Evolutionary conservation across 2,888 invertebrate genomes (phyloP), one percentile per base, ranked within the genome.

Genomic region (Cetonia aurata): DNA sequence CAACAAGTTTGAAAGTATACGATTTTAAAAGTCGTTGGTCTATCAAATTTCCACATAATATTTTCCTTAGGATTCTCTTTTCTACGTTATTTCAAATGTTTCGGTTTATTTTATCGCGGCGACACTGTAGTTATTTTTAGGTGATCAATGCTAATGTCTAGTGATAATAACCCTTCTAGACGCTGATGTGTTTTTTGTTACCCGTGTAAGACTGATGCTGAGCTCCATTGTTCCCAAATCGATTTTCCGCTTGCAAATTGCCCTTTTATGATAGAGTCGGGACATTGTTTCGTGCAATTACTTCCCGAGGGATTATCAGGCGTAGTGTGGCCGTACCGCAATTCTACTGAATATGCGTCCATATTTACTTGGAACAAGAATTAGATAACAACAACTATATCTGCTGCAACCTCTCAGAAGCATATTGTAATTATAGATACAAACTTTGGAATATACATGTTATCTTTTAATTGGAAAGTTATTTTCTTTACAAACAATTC

Each of bases 171-270:
- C 8, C 37, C 10, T 1, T 37, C 37, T 8, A 37, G 37, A 37
- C 8, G 37, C 10, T 9, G 9, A 37, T 37, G 10, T 10, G 37
- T 37, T 37, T 37, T 37, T 37, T 37, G 37, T 37, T 37, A 37
- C 37, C 37, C 37, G 10, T 50, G 62, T 52, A 50, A 50, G 50
- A 50, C 62, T 41, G 37, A 50, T 50, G 37, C 41, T 10, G 25
- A 65, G 19, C 33, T 33, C 41, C 41, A 50, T 65, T 65, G 52
- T 65, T 52, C 50, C 33, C 50, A 62, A 62, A 62, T 65, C 37
- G 41, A 65, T 52, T 65, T 48, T 50, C 37, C 62, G 15, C 10
- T 19, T 15, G 50, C 6, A 50, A 65, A 50, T 50, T 65, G 50
- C 62, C 41, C 41, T 52, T 65, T 65, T 65, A 65, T 65, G 50